A percentile compares a stretch with the other conserved stretches of the same genome.
These are phyloP conservation scores for Sisor rabdophorus DNA, from an alignment of 2,113 vertebrate genomes.

Conservation along the genomic window DNA sequence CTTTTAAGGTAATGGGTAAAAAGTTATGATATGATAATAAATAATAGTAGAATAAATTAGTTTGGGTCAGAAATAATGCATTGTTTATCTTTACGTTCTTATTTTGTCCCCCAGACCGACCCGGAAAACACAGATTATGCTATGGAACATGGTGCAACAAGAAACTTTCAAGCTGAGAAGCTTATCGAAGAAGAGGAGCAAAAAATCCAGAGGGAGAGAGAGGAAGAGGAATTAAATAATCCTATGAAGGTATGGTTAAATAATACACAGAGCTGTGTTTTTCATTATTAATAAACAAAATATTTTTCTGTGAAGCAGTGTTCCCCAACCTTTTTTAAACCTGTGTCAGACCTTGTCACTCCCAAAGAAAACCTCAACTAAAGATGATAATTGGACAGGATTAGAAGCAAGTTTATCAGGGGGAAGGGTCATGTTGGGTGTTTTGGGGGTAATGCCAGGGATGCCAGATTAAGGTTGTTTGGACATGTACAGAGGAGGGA, in stretches of 20 bases:
- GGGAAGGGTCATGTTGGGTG: no score
- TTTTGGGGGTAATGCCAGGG: no score
- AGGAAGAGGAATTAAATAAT: slow-evolving; percentile 95
- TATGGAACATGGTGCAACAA: slow-evolving; percentile 90
- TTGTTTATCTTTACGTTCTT: background rate
- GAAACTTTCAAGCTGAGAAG: slow-evolving; percentile 95
- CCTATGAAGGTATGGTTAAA: slow-evolving; percentile 85
- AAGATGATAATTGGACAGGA: no score
- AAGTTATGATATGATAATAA: background rate
- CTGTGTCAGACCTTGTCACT: no score
- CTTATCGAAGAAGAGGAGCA: slow-evolving; percentile 92
- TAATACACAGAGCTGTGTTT: background rate
- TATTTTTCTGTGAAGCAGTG: no score
- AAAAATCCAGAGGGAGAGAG: slow-evolving; percentile 81
- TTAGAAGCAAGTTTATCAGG: no score
- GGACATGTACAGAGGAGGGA: no score
- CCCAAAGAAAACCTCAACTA: no score
- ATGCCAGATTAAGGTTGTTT: no score
- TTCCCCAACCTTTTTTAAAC: no score
- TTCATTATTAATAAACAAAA: no score
- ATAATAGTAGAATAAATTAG: background rate
- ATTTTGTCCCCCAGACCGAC: slow-evolving; percentile 74
- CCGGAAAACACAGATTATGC: slow-evolving; percentile 94
- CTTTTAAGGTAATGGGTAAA: slow-evolving; percentile 76
- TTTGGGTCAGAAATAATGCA: background rate